These are phyloP conservation scores for Triops cancriformis DNA, from an alignment of 1,140 invertebrate genomes.

Conservation along the genomic window DNA sequence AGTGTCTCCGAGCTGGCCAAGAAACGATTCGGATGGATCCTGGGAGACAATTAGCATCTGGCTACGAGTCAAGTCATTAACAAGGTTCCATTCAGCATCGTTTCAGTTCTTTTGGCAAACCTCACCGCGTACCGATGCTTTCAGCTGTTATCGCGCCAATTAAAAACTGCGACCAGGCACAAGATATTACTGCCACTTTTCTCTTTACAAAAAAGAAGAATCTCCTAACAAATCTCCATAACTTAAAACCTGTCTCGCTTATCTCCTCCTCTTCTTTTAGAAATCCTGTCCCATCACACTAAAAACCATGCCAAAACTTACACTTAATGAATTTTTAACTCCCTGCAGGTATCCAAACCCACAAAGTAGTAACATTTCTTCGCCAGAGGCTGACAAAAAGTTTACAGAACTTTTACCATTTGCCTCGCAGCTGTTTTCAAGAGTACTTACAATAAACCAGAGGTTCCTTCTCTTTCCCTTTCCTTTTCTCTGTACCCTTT, in stretches of 20 bases:
- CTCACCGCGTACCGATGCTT: not conserved
- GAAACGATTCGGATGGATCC: not conserved
- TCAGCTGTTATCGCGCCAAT: not conserved
- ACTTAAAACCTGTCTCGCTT: not conserved
- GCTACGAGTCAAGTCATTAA: constrained; percentile 4
- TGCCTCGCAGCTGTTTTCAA: not conserved
- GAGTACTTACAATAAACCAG: not conserved
- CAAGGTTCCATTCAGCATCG: not conserved
- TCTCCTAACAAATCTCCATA: not conserved
- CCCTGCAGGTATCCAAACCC: not conserved
- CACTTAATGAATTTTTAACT: not conserved
- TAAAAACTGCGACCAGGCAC: not conserved
- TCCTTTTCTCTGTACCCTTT: not conserved
- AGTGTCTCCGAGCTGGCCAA: not conserved
- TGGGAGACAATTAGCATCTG: not conserved
- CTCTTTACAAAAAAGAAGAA: not conserved
- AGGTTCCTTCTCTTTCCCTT: not conserved
- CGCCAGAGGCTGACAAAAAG: not conserved
- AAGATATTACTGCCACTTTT: not conserved
- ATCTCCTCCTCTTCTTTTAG: not conserved
- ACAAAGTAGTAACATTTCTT: not conserved
- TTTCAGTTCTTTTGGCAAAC: not conserved
- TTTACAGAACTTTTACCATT: not conserved
- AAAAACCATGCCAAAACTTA: not conserved
- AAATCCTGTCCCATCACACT: not conserved